A percentile compares a stretch with the other conserved stretches of the same genome.
Conservation (phyloP, 2,113 vertebrate species). For the Urocolius indicus region DNA sequence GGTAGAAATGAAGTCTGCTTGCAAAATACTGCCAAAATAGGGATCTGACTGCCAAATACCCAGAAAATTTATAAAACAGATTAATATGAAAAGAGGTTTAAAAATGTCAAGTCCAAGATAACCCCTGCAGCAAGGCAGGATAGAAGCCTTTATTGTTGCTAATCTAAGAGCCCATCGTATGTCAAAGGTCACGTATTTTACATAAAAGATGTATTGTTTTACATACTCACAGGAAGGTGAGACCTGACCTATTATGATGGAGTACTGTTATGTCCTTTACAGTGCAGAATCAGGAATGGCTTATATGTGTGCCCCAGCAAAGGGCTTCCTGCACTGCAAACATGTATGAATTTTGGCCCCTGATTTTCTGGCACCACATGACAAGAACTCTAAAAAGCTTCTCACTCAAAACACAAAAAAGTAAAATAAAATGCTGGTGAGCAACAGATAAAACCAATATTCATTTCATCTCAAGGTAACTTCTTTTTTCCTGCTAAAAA, state of each 20-base stretch:
- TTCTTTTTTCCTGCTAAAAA: conserved; percentile 3
- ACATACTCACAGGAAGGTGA: conserved; percentile 51
- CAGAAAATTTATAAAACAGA: conserved; percentile 71
- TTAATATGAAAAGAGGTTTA: conserved; percentile 72
- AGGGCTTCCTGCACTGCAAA: background rate
- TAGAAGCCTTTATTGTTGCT: conserved; percentile 60
- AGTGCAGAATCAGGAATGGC: background rate
- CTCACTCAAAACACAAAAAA: background rate
- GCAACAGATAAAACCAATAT: conserved; percentile 1
- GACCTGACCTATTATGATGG: conserved; percentile 53
- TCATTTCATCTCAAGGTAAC: background rate
- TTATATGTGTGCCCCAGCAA: background rate
- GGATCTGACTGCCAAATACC: conserved; percentile 58
- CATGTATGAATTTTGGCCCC: background rate
- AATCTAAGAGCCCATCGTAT: conserved; percentile 53
- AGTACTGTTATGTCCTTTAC: conserved; percentile 33
- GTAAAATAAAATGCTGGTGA: background rate
- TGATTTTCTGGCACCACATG: background rate
- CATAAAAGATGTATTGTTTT: conserved; percentile 61
- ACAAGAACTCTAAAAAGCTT: background rate
- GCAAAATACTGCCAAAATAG: conserved; percentile 84
- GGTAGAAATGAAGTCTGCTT: conserved; percentile 81
- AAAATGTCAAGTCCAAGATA: conserved; percentile 53
- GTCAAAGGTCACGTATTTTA: conserved; percentile 58
- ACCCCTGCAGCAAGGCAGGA: conserved; percentile 41